Conservation (phyloP, 2,797 vertebrate genomes). For the Naso thynnoides region DNA sequence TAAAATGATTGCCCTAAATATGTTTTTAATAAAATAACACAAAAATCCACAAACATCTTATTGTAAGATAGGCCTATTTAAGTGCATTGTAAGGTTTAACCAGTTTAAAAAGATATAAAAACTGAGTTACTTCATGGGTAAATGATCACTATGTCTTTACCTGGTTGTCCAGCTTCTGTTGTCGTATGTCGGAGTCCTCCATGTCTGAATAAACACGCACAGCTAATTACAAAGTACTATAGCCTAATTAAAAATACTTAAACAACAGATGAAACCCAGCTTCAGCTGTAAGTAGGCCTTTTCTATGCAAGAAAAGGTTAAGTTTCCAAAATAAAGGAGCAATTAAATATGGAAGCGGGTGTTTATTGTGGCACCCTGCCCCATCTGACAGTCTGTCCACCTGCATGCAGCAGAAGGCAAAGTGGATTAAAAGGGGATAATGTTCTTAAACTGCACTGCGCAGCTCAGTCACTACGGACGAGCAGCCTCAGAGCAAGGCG, state of each 20-base stretch:
- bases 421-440: slow-evolving; percentile 88
- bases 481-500: slow-evolving; percentile 18
- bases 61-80: not conserved
- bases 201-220: slow-evolving; percentile 61
- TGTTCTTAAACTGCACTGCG: slow-evolving; percentile 81
- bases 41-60: not conserved
- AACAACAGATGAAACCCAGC: slow-evolving; percentile 13
- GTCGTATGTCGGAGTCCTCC: slow-evolving; percentile 82
- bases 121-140: not conserved
- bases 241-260: slow-evolving; percentile 1
- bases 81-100: not conserved
- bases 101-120: not conserved
- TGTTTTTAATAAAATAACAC: not conserved
- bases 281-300: not conserved
- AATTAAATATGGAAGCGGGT: slow-evolving; percentile 23
- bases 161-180: slow-evolving; percentile 87
- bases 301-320: not conserved
- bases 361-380: slow-evolving; percentile 49
- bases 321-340: slow-evolving; percentile 16
- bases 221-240: slow-evolving; percentile 8
- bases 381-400: slow-evolving; percentile 75
- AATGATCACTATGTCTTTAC: slow-evolving; percentile 58
- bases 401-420: slow-evolving; percentile 84
- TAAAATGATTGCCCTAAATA: not conserved
- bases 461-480: slow-evolving; percentile 59